phyloP scores from a whole-genome alignment of 2,888 invertebrate species.

The Drosophila emarginata region DNA sequence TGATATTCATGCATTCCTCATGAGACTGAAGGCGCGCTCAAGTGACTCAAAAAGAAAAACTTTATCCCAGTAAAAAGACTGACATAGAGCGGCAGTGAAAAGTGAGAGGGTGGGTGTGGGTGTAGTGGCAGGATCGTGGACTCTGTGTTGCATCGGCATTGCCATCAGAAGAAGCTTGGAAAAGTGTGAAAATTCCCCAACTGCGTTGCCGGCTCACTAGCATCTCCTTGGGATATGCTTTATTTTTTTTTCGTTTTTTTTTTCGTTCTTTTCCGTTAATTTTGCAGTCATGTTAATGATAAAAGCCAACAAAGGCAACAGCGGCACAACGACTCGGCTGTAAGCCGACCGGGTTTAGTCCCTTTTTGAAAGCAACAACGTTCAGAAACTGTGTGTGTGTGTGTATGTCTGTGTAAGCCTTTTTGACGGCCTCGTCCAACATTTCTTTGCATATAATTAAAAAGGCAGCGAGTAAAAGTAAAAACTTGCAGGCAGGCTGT shows the following conservation, averaged over 20 bases:
- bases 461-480: constrained; percentile 34
- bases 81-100: constrained; percentile 10
- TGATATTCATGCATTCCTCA: constrained; percentile 73
- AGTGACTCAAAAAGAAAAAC: constrained; percentile 34
- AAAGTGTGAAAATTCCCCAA: constrained; percentile 70
- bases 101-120: neutral
- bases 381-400: constrained; percentile 8
- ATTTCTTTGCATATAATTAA: constrained; percentile 75
- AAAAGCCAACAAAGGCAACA: constrained; percentile 68
- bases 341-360: constrained; percentile 65
- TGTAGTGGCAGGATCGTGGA: neutral
- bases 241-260: neutral
- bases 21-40: constrained; percentile 42
- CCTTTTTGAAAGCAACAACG: constrained; percentile 43
- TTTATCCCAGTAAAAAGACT: constrained; percentile 31
- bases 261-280: constrained; percentile 54
- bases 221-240: constrained; percentile 11
- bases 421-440: constrained; percentile 66
- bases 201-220: constrained; percentile 18
- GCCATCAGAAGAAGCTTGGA: constrained; percentile 9
- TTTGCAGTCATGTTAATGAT: constrained; percentile 70
- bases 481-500: constrained; percentile 22
- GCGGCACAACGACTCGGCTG: constrained; percentile 27
- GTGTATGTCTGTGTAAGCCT: constrained; percentile 50
- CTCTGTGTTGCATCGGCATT: constrained; percentile 3